Evolutionary conservation across 1,140 invertebrate genomes (phyloP).

Genomic region (Pteromalus puparum): DNA sequence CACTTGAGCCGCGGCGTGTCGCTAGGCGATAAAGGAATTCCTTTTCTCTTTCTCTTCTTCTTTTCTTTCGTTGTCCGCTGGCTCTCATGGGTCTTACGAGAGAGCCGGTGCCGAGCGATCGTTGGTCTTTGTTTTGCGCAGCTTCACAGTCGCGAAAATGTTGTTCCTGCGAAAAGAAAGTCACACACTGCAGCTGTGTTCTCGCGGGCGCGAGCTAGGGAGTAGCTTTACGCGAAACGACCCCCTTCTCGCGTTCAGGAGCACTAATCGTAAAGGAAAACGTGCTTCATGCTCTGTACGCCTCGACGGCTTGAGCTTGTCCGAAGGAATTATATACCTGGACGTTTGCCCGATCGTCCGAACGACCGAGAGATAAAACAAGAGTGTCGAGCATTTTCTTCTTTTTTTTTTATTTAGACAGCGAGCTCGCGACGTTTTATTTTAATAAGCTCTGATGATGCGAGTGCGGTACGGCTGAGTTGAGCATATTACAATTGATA

Average conservation of each 20-base stretch:
- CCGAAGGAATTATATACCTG: slow-evolving; percentile 28
- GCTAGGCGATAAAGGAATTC: slow-evolving; percentile 41
- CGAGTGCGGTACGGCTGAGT: too few species aligned
- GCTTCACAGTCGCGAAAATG: slow-evolving; percentile 90
- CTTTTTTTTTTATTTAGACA: neutral
- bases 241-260: neutral
- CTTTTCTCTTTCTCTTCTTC: neutral
- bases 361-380: slow-evolving; percentile 28
- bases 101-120: slow-evolving; percentile 85
- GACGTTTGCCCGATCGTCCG: neutral
- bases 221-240: slow-evolving; percentile 43
- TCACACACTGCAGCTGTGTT: slow-evolving; percentile 52
- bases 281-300: slow-evolving; percentile 7
- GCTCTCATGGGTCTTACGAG: slow-evolving; percentile 66
- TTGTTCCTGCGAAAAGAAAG: slow-evolving; percentile 81
- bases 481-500: too few species aligned
- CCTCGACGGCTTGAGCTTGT: neutral
- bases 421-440: neutral
- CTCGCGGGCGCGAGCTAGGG: slow-evolving; percentile 39
- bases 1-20: slow-evolving; percentile 11
- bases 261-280: slow-evolving; percentile 57
- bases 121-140: slow-evolving; percentile 89
- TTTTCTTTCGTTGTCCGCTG: neutral
- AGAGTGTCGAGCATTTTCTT: neutral
- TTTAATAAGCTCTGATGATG: neutral